Evolutionary conservation across 2,888 invertebrate genomes (phyloP), one percentile per base, ranked within the genome.

Genomic region (Andrena dorsata): DNA sequence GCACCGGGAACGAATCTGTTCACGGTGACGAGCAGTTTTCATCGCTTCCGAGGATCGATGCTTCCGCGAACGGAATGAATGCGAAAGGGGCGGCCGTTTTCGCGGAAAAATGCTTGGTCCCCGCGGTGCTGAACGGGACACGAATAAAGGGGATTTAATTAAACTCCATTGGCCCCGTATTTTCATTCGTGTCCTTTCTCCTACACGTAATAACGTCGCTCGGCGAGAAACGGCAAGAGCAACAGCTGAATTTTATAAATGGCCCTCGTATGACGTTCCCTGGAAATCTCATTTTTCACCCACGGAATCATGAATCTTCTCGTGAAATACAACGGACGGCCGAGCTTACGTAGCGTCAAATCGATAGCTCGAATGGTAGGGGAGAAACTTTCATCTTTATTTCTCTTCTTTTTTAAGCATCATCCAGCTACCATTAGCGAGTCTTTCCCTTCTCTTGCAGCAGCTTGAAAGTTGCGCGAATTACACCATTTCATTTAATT

Each of bases 221-320:
- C 51, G 32, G 32, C 5, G 23, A 5, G 53, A 70, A 56, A 60
- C 65, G 20, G 26, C 41, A 41, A 23, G 16, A 49, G 74, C 71
- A 82, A 72, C 73, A 75, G 83, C 71, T 78, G 78, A 47, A 77
- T 78, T 78, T 82, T 75, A 83, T 83, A 78, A 82, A 83, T 82
- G 77, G 66, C 32, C 26, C n/a, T n/a, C 30, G 23, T 26, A 49
- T 51, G 72, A 72, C 71, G 66, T 68, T 8, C 41, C 23, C 26
- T 30, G 30, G 41, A n/a, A 66, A 63, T 63, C 47, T 71, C 82
- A 78, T 83, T 83, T 83, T 82, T 83, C 83, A 83, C 32, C n/a
- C 26, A 8, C n/a, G 2, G 66, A 65, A 82, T 76, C 56, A 41
- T 82, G 76, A 76, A 81, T 81, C 66, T 72, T 76, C 75, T 32